Base-by-base conservation (phyloP, 2,888 invertebrate species). In the Parascotia fuliginaria region DNA sequence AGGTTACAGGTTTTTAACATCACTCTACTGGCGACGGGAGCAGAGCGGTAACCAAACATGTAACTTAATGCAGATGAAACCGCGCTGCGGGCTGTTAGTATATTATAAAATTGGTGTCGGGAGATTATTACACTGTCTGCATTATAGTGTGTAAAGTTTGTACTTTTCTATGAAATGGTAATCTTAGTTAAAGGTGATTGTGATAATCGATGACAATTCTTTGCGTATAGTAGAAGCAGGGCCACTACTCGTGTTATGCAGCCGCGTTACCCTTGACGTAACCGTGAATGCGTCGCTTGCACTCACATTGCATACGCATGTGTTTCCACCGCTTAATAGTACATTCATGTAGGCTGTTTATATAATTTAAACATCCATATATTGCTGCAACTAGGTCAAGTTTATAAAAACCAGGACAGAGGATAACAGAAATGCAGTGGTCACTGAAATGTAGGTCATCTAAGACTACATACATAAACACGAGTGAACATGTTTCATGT, bases 391-490 rank as follows among this genome's bases (percentile, higher is more conserved):
- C 75, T 89, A 63, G 87, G 90, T 87, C 90, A 90, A 90, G 90
- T 88, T 89, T 87, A 84, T 73, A 70, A 73, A 82, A 87, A 82
- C 81, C 83, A 85, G 89, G 85, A 76, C 89, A 84, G 89, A 89
- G 89, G 89, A 90, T 86, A 89, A 87, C 81, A 85, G 75, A 84
- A 77, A 76, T 83, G 83, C 83, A 85, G 77, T 85, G 81, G 84
- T 81, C 80, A 80, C 73, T 75, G 75, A 70, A 59, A 78, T 75
- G 75, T 79, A 81, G 85, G 83, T 85, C 85, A 79, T 73, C 57
- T 60, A 55, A 62, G 53, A 24, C 41, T 53, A 49, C 57, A 55
- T 41, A 46, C 42, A 50, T 47, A 54, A 4, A 41, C 16, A 19
- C 51, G 43, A 48, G 53, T 55, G 38, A 39, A 42, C 31, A 33